Conservation (phyloP, 1,140 invertebrate species). For the Lanistes nyassanus region DNA sequence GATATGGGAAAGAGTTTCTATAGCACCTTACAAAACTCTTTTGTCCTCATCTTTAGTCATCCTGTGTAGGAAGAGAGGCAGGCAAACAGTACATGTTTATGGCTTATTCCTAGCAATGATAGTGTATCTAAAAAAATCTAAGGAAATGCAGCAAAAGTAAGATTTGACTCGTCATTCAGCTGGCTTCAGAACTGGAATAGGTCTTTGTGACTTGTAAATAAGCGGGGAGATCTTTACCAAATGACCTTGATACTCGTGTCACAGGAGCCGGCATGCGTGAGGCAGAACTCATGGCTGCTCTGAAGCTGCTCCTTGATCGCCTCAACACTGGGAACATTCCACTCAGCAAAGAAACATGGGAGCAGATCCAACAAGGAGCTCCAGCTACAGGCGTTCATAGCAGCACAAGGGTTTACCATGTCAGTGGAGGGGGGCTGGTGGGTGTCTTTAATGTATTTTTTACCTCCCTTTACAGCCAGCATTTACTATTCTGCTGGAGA, state of each 20-base stretch:
- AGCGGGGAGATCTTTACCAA: not conserved
- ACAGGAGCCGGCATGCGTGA: constrained; percentile 47
- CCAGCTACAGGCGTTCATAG: constrained; percentile 11
- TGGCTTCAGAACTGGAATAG: too few species aligned
- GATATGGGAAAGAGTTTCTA: too few species aligned
- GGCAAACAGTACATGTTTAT: too few species aligned
- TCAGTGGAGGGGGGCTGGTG: constrained; percentile 6
- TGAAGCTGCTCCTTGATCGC: constrained; percentile 56
- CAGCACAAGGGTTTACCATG: constrained; percentile 15
- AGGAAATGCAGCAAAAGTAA: too few species aligned
- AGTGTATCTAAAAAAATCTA: too few species aligned
- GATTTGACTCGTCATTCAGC: too few species aligned
- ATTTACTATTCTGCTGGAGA: not conserved
- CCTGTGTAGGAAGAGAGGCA: too few species aligned
- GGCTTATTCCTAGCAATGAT: too few species aligned
- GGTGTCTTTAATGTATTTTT: not conserved
- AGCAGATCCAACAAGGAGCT: constrained; percentile 43
- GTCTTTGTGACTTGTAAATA: too few species aligned
- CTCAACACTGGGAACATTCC: constrained; percentile 59
- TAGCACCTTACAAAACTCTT: too few species aligned
- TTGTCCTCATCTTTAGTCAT: too few species aligned
- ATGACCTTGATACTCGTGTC: not conserved
- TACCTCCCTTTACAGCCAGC: not conserved
- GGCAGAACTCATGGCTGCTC: constrained; percentile 57
- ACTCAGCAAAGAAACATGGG: constrained; percentile 47